Conservation (phyloP, 23 tunicate species). For the Clavelina lepadiformis region DNA sequence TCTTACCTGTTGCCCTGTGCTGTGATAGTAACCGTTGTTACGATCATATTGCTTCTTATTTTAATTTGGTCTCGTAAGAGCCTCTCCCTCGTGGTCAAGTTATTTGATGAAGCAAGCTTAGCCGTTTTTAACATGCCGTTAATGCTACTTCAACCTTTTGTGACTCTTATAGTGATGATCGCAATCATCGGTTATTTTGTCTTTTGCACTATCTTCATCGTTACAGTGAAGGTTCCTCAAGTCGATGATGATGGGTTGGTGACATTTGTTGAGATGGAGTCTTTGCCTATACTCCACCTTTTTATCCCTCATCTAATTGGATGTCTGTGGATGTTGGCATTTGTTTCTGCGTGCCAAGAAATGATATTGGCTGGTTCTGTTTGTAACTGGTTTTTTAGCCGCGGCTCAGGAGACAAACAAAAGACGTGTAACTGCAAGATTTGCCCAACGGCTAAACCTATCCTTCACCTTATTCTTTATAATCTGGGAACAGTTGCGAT, state of each 20-base stretch:
- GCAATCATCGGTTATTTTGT: background rate
- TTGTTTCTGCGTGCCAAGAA: conserved; percentile 66
- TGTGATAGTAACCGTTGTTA: conserved; percentile 13
- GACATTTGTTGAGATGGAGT: conserved; percentile 4
- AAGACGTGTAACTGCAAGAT: conserved; percentile 24
- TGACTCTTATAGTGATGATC: conserved; percentile 1
- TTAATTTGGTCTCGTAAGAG: conserved; percentile 1
- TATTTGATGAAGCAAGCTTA: conserved; percentile 51
- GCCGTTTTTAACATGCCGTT: background rate
- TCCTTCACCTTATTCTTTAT: conserved; percentile 37
- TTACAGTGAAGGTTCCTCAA: conserved; percentile 19
- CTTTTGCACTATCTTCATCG: background rate
- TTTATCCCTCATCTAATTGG: conserved; percentile 43
- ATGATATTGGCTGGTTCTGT: conserved; percentile 65
- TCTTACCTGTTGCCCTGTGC: conserved; percentile 40
- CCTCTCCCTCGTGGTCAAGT: conserved; percentile 27
- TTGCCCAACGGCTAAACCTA: conserved; percentile 35
- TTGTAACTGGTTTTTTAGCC: conserved; percentile 46
- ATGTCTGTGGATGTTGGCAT: conserved; percentile 71
- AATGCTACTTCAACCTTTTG: background rate
- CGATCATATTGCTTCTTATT: background rate
- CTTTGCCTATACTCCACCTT: background rate
- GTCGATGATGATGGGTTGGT: conserved; percentile 62
- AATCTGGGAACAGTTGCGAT: conserved; percentile 69
- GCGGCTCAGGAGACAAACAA: background rate